Percentiles rank a stretch among this genome's conserved stretches.
Evolutionary conservation across 2,888 invertebrate genomes (phyloP).

Genomic region (Labia minor): DNA sequence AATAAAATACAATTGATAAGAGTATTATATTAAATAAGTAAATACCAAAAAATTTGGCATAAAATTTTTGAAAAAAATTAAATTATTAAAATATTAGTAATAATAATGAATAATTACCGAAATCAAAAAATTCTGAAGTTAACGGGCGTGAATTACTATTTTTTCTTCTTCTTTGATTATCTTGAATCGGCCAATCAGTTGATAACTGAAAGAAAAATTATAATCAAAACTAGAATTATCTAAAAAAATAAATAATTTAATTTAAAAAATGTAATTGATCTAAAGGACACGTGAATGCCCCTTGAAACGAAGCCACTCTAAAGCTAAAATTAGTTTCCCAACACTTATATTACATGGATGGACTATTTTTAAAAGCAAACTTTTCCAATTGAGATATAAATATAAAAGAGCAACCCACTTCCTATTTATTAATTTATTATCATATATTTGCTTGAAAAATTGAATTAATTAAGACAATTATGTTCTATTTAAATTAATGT

Average conservation of each 20-base stretch:
- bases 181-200: not conserved
- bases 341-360: not conserved
- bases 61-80: too few species aligned
- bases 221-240: not conserved
- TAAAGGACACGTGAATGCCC: not conserved
- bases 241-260: not conserved
- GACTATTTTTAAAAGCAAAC: not conserved
- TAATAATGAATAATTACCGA: not conserved
- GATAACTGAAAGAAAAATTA: not conserved
- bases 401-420: not conserved
- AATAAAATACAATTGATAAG: too few species aligned
- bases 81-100: not conserved
- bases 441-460: too few species aligned
- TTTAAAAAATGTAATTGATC: too few species aligned
- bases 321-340: not conserved
- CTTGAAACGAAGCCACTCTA: constrained; percentile 7
- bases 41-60: too few species aligned
- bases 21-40: too few species aligned
- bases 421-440: not conserved
- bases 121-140: not conserved
- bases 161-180: not conserved
- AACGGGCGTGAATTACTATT: not conserved
- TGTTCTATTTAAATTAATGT: not conserved
- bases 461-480: too few species aligned
- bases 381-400: not conserved